Conservation (phyloP, 2,113 vertebrate genomes). For the Phrynocephalus versicolor region DNA sequence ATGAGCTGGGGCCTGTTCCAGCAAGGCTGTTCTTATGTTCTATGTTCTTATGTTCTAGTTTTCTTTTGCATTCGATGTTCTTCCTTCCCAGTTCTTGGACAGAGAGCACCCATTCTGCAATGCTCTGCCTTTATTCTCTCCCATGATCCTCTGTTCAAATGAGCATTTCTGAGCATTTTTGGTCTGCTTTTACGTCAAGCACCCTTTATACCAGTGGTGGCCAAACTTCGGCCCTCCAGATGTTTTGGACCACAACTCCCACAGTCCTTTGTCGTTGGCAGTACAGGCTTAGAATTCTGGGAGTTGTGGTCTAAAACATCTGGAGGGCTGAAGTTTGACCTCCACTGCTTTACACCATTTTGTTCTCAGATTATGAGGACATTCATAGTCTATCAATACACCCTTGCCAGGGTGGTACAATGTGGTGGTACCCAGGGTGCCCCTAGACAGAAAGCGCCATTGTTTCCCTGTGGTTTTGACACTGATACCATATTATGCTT, state of each 20-base stretch:
- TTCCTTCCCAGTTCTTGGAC: background rate
- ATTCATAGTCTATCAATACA: constrained; percentile 46
- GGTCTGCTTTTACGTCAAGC: constrained; percentile 1
- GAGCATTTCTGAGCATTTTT: constrained; percentile 45
- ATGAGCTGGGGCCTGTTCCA: too few relatives aligned
- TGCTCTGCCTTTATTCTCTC: constrained; percentile 31
- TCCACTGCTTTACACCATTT: constrained; percentile 63
- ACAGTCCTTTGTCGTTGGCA: too few relatives aligned
- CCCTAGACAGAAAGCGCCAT: constrained; percentile 39
- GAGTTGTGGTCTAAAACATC: too few relatives aligned
- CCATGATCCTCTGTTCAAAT: constrained; percentile 23
- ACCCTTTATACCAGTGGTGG: constrained; percentile 60
- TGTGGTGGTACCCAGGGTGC: constrained; percentile 12
- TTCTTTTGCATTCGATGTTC: background rate
- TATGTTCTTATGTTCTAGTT: too few relatives aligned
- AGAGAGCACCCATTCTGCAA: constrained; percentile 19
- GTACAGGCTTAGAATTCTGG: too few relatives aligned
- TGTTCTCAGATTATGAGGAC: constrained; percentile 57
- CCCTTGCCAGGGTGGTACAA: constrained; percentile 44
- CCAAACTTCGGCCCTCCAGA: too few relatives aligned
- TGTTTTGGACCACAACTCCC: too few relatives aligned
- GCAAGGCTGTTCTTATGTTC: too few relatives aligned
- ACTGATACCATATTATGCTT: too few relatives aligned
- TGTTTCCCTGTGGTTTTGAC: constrained; percentile 44
- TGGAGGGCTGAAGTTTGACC: too few relatives aligned